Evolutionary conservation across 2,113 vertebrate genomes (phyloP).

Genomic region (Apeltes quadracus): DNA sequence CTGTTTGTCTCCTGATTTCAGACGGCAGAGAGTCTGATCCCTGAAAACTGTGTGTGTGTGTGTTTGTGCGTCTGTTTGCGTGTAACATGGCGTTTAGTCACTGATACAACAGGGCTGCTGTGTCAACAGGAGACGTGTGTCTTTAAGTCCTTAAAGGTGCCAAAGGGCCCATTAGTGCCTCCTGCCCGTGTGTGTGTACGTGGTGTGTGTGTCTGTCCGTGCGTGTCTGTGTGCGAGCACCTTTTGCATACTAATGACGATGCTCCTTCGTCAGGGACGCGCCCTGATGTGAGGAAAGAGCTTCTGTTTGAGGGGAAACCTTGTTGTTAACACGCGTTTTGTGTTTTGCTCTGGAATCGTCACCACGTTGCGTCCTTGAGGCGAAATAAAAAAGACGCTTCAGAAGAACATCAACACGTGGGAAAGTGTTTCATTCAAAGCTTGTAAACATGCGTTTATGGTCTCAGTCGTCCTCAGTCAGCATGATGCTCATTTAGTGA

Average conservation of each 20-base stretch:
- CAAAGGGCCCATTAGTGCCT: conserved; percentile 43
- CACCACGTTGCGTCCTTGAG: no score
- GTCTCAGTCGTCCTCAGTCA: no score
- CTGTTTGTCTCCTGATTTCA: conserved; percentile 18
- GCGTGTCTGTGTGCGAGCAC: conserved; percentile 1
- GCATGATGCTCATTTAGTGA: no score
- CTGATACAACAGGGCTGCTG: conserved; percentile 34
- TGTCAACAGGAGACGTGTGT: conserved; percentile 24
- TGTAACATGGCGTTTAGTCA: conserved; percentile 13
- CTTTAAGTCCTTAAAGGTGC: conserved; percentile 15
- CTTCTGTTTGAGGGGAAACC: no score
- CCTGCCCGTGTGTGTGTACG: conserved; percentile 38
- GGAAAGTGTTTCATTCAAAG: no score
- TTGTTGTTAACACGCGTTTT: no score
- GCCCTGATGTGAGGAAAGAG: no score
- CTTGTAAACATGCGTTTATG: no score
- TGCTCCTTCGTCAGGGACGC: conserved; percentile 33
- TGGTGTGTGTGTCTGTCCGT: no score
- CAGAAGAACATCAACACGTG: no score
- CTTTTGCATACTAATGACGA: conserved; percentile 50
- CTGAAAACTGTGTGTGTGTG: conserved; percentile 10
- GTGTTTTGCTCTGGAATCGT: no score
- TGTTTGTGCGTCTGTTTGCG: neutral
- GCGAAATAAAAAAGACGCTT: no score
- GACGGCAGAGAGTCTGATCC: conserved; percentile 13